A percentile compares a stretch with the other conserved stretches of the same genome.
Evolutionary conservation across 2,113 vertebrate species (phyloP).

Genomic region (Zapornia atra): DNA sequence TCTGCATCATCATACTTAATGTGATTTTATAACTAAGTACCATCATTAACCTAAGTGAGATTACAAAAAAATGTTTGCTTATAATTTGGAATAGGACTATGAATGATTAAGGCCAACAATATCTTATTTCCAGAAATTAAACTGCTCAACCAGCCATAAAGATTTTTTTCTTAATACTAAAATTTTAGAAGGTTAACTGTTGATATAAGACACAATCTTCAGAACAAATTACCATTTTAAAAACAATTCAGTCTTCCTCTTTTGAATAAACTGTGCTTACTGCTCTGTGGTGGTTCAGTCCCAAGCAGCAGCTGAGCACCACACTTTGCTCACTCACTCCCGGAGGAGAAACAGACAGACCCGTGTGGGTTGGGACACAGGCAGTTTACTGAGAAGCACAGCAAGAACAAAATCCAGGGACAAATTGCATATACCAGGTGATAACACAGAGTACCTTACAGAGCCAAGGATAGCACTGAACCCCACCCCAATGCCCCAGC

Average conservation of each 20-base stretch:
- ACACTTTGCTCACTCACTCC: too few relatives aligned
- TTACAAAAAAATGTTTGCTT: not conserved
- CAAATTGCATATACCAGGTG: too few relatives aligned
- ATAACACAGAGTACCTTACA: too few relatives aligned
- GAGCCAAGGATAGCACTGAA: too few relatives aligned
- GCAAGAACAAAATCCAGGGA: too few relatives aligned
- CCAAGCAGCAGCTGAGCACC: too few relatives aligned
- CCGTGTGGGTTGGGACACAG: too few relatives aligned
- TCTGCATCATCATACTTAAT: not conserved
- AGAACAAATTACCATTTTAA: not conserved
- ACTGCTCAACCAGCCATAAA: not conserved
- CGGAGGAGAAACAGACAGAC: too few relatives aligned
- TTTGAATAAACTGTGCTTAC: not conserved
- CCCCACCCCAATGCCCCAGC: too few relatives aligned
- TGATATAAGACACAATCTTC: not conserved
- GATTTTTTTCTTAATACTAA: not conserved
- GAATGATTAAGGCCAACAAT: not conserved
- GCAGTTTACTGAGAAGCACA: too few relatives aligned
- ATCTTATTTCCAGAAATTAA: not conserved
- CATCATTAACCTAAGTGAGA: not conserved
- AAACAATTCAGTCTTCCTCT: not conserved
- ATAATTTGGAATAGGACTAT: not conserved
- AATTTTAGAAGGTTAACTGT: not conserved
- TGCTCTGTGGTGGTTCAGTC: not conserved
- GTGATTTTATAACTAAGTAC: not conserved